These are phyloP conservation scores for Anguilla japonica DNA, from an alignment of 2,113 vertebrate species.

Conservation along the genomic window DNA sequence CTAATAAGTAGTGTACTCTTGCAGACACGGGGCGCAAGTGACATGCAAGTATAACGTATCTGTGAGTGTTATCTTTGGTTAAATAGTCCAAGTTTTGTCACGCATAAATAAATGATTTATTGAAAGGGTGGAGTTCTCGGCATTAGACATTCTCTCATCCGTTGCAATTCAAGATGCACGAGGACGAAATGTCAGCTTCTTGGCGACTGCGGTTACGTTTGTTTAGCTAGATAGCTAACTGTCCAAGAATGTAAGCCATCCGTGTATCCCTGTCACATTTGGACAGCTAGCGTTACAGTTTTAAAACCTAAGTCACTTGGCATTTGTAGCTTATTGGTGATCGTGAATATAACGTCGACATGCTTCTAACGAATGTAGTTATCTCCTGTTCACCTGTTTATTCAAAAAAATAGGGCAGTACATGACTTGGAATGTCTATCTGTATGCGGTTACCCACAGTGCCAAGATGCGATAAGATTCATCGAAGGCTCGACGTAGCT, in stretches of 20 bases:
- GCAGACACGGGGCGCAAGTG: not conserved
- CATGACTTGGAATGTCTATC: not conserved
- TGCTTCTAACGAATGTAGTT: too few species aligned
- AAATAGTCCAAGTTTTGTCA: not conserved
- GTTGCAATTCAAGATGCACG: not conserved
- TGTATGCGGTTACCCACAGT: not conserved
- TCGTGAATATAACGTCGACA: not conserved
- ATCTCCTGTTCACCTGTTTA: too few species aligned
- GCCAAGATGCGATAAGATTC: not conserved
- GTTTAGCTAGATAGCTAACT: not conserved
- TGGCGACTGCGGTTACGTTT: not conserved
- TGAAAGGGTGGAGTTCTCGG: not conserved
- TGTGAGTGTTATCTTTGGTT: not conserved
- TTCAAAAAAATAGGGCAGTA: too few species aligned
- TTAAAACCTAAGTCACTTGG: not conserved
- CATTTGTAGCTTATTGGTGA: not conserved
- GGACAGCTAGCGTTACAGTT: not conserved
- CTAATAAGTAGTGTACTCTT: not conserved
- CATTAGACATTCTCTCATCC: not conserved
- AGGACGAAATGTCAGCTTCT: not conserved
- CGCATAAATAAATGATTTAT: not conserved
- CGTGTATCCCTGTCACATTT: not conserved
- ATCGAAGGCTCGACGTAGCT: not conserved
- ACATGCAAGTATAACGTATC: not conserved
- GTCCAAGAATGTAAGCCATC: not conserved